Conservation (phyloP, 2,888 invertebrate genomes). For the Platypus cylindrus region DNA sequence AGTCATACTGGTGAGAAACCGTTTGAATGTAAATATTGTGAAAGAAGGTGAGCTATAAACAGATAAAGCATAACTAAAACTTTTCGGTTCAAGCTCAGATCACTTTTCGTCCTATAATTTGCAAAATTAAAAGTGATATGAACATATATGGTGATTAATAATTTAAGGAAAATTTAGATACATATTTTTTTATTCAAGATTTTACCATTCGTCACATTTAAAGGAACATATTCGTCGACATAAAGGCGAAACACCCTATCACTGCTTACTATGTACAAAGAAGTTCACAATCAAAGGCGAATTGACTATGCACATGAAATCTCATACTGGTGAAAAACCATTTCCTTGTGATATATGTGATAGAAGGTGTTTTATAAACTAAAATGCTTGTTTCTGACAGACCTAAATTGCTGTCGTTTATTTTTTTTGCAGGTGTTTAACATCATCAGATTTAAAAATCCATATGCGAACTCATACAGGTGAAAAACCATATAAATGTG, state of each 20-base stretch:
- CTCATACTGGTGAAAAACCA: conserved; percentile 42
- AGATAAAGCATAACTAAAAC: no score
- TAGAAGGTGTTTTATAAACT: conserved; percentile 22
- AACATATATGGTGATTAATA: no score
- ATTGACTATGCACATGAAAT: conserved; percentile 39
- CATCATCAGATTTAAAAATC: conserved; percentile 38
- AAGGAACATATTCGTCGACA: conserved; percentile 29
- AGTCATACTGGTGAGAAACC: conserved; percentile 34
- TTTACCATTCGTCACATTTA: conserved; percentile 31
- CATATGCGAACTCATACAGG: conserved; percentile 38
- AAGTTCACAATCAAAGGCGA: conserved; percentile 32
- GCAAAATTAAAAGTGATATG: no score
- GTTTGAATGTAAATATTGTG: conserved; percentile 34
- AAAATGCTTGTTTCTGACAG: not conserved
- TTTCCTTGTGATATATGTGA: conserved; percentile 43
- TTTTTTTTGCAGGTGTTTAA: conserved; percentile 35
- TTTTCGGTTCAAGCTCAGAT: no score
- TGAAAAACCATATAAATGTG: conserved; percentile 30
- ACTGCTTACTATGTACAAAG: conserved; percentile 31
- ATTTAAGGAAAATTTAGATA: not conserved
- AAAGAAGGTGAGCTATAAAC: conserved; percentile 24
- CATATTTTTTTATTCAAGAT: conserved; percentile 14
- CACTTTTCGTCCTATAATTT: no score
- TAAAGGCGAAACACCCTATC: conserved; percentile 33
- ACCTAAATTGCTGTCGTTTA: not conserved